Conservation (phyloP, 1,140 invertebrate species). For the Macrocentrus cingulum region DNA sequence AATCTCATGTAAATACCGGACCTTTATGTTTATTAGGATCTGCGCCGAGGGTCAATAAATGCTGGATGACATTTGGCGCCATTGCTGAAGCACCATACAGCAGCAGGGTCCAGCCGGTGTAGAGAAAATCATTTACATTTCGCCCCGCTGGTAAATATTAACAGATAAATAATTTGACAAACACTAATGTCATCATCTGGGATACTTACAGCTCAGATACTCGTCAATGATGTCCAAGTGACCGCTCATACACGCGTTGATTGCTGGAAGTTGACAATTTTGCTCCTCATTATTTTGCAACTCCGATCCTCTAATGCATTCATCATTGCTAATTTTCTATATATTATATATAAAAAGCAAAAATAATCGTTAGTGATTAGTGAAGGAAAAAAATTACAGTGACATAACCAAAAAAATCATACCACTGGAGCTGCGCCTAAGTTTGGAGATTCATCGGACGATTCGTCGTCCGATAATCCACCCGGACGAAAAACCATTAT, state of each 20-base stretch:
- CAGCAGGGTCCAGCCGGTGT: conserved; percentile 46
- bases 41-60: conserved; percentile 44
- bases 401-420: too few relatives aligned
- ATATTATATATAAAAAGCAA: background rate
- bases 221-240: conserved; percentile 33
- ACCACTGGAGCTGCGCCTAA: too few relatives aligned
- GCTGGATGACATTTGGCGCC: conserved; percentile 38
- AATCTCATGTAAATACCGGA: conserved; percentile 24
- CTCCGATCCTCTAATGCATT: background rate
- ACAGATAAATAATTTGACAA: conserved; percentile 14
- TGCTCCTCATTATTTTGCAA: conserved; percentile 7
- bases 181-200: conserved; percentile 7
- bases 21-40: conserved; percentile 51
- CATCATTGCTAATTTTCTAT: background rate
- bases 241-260: conserved; percentile 41
- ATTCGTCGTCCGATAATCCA: background rate
- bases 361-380: too few relatives aligned
- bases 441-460: background rate
- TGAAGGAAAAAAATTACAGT: too few relatives aligned
- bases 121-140: conserved; percentile 40
- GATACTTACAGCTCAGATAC: conserved; percentile 39
- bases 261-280: conserved; percentile 13
- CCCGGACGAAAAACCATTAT: background rate
- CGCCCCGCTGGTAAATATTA: conserved; percentile 30
- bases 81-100: conserved; percentile 45